Conservation (phyloP, 2,113 vertebrate species). For the Mola mola region DNA sequence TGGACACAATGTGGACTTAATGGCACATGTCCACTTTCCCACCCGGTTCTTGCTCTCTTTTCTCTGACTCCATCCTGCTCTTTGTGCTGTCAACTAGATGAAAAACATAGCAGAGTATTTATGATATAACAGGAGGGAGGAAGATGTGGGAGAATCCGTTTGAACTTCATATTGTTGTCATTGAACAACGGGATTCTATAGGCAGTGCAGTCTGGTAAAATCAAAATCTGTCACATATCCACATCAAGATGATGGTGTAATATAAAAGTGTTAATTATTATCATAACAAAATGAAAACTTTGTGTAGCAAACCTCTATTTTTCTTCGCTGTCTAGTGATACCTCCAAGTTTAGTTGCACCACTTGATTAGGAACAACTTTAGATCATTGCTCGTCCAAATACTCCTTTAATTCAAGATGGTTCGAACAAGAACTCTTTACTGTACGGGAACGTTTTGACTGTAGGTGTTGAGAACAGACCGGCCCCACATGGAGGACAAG, state of each 20-base stretch:
- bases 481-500: constrained; percentile 31
- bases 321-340: too few species aligned
- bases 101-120: too few species aligned
- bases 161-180: background rate
- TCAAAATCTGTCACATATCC: too few species aligned
- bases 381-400: too few species aligned
- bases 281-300: too few species aligned
- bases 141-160: background rate
- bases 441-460: background rate
- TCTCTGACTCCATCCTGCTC: background rate
- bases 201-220: background rate
- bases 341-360: too few species aligned
- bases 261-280: background rate
- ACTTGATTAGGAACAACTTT: too few species aligned
- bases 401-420: too few species aligned
- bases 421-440: background rate
- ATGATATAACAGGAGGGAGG: background rate
- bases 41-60: background rate
- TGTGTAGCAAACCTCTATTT: too few species aligned
- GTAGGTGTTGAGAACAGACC: constrained; percentile 73
- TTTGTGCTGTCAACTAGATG: too few species aligned
- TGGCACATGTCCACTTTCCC: background rate
- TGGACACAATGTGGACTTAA: background rate
- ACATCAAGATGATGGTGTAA: too few species aligned
- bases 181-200: background rate